These are phyloP conservation scores for Ypsolopha scabrella DNA, from an alignment of 2,888 invertebrate species.

Conservation along the genomic window DNA sequence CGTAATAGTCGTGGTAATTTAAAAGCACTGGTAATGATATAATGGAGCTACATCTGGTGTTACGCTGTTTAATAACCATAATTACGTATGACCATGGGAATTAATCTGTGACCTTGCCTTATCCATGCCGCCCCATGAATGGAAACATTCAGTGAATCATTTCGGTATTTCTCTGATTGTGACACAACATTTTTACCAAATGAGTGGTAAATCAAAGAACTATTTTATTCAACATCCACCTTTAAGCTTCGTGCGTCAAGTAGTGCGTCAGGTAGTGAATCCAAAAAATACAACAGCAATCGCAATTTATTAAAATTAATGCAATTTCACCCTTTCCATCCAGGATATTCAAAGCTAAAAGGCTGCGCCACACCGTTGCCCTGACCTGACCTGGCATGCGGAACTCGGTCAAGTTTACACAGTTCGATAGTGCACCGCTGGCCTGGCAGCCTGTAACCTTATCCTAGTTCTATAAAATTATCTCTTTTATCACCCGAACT, in stretches of 20 bases:
- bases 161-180: not conserved
- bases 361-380: constrained; percentile 25
- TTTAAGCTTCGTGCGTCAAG: too few relatives aligned
- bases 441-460: not conserved
- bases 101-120: constrained; percentile 19
- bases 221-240: too few relatives aligned
- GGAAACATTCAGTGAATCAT: constrained; percentile 2
- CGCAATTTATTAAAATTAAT: too few relatives aligned
- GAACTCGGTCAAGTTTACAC: constrained; percentile 34
- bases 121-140: not conserved
- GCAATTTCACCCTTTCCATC: not conserved
- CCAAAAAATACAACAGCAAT: too few relatives aligned
- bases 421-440: constrained; percentile 12
- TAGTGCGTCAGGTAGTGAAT: too few relatives aligned
- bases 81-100: constrained; percentile 19
- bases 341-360: constrained; percentile 27
- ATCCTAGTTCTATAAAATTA: too few relatives aligned
- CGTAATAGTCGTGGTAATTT: constrained; percentile 5
- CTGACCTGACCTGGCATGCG: constrained; percentile 12
- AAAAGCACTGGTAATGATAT: not conserved
- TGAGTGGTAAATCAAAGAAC: too few relatives aligned
- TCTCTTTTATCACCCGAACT: too few relatives aligned
- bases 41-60: constrained; percentile 9
- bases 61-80: constrained; percentile 5
- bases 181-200: too few relatives aligned